Evolutionary conservation across 2,797 vertebrate genomes (phyloP).

Genomic region (Scolopax bukidnonensis): DNA sequence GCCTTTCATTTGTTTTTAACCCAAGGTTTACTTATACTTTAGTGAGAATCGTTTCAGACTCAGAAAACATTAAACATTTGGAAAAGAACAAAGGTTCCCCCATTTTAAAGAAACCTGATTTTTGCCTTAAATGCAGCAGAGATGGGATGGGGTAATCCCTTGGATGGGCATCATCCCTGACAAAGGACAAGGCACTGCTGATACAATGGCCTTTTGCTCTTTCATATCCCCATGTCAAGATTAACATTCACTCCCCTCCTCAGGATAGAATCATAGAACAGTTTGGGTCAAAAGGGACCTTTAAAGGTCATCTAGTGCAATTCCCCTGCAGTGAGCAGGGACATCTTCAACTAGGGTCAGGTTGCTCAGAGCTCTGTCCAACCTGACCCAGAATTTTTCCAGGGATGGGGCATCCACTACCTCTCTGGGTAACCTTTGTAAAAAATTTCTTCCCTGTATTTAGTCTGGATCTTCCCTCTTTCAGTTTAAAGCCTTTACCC

Average conservation of each 20-base stretch:
- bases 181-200: background rate
- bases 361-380: background rate
- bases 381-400: background rate
- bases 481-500: background rate
- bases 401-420: background rate
- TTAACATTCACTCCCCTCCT: background rate
- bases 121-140: background rate
- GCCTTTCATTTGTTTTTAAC: constrained; percentile 38
- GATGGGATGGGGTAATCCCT: background rate
- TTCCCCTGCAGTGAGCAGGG: background rate
- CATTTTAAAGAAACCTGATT: background rate
- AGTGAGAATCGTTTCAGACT: background rate
- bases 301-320: background rate
- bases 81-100: background rate
- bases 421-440: background rate
- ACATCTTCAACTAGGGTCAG: background rate
- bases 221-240: background rate
- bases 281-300: background rate
- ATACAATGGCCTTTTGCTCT: background rate
- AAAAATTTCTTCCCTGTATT: background rate
- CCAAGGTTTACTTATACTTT: constrained; percentile 7
- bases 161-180: background rate
- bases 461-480: background rate
- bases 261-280: background rate
- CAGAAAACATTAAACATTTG: background rate